Base-by-base conservation (phyloP, 2,113 vertebrate species). In the Brachyhypopomus occidentalis region DNA sequence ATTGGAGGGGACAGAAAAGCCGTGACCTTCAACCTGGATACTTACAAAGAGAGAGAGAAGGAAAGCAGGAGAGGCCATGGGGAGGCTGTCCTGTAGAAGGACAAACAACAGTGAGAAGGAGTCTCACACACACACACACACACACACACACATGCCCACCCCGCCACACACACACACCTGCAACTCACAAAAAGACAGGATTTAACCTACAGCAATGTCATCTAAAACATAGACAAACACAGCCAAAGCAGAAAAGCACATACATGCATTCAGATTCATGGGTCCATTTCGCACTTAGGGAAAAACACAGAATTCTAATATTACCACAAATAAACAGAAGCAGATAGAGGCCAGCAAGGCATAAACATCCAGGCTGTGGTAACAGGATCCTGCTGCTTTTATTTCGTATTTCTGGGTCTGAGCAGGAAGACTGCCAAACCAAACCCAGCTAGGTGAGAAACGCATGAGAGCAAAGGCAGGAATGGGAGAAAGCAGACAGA, bases 31-130 rank as follows among this genome's bases (percentile, higher is more conserved):
- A 87, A 89, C 89, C 92, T 92, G 91, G 95, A 97, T 99, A 99
- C 98, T 99, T 99, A 99, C 98, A 98, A 99, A 99, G 91, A 99
- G 97, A 97, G 98, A 99, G 95, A 99, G 98, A 96, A 99, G 98
- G 94, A 99, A 99, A 95, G 98, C 98, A 96, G 98, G 98, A 97
- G 98, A 99, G 92, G 97, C 97, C 98, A 99, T 99, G 95, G 97
- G 97, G 95, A 98, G 96, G 96, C 95, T 98, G 96, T 99, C 98
- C 98, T 99, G 96, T 96, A 96, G 97, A 93, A 97, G 96, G 95
- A 96, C 96, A 99, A 97, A 98, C 94, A 96, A 91, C 55, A 92
- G 91, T 91, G 91, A 93, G 91, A 91, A 90, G 90, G 88, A 87
- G 78, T 89, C 92, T 91, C 25, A 91, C 88, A 92, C 81, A 67